Percentiles rank a stretch among this genome's conserved stretches.
Evolutionary conservation across 2,888 invertebrate species (phyloP).

Genomic region (Latheticus oryzae): DNA sequence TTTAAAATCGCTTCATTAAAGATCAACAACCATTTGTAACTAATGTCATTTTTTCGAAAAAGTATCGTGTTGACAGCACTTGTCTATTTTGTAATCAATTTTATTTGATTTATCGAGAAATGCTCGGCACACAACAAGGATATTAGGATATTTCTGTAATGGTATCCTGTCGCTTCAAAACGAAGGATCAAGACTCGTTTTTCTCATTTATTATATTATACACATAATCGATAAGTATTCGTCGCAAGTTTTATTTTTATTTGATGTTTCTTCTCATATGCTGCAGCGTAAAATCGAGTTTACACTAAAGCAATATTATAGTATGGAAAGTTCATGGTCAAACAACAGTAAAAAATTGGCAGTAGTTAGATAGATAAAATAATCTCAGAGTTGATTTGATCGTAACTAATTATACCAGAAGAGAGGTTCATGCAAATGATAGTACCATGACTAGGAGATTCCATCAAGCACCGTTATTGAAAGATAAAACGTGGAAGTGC

Average conservation of each 20-base stretch:
- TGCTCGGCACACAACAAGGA: constrained; percentile 36
- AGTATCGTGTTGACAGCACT: constrained; percentile 48
- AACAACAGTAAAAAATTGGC: constrained; percentile 18
- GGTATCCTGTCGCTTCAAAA: constrained; percentile 39
- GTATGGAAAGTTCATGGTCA: constrained; percentile 25
- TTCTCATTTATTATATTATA: constrained; percentile 39
- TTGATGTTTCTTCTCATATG: constrained; percentile 14
- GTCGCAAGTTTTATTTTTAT: constrained; percentile 28
- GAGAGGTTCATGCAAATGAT: constrained; percentile 6
- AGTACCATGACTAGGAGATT: constrained; percentile 15
- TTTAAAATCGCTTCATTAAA: constrained; percentile 44
- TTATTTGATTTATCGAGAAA: constrained; percentile 39
- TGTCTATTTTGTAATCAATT: constrained; percentile 47
- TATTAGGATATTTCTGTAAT: constrained; percentile 42
- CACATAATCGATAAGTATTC: constrained; percentile 36
- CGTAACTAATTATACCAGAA: constrained; percentile 23
- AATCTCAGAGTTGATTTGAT: too few species aligned
- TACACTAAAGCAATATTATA: constrained; percentile 25
- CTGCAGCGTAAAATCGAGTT: constrained; percentile 30
- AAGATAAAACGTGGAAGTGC: constrained; percentile 8
- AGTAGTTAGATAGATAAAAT: too few species aligned
- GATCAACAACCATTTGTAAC: constrained; percentile 39
- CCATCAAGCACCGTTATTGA: constrained; percentile 21
- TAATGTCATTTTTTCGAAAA: constrained; percentile 39
- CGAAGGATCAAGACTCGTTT: constrained; percentile 36